A percentile compares a stretch with the other conserved stretches of the same genome.
These are phyloP conservation scores for Merluccius polli DNA, from an alignment of 2,797 vertebrate species.

Conservation along the genomic window DNA sequence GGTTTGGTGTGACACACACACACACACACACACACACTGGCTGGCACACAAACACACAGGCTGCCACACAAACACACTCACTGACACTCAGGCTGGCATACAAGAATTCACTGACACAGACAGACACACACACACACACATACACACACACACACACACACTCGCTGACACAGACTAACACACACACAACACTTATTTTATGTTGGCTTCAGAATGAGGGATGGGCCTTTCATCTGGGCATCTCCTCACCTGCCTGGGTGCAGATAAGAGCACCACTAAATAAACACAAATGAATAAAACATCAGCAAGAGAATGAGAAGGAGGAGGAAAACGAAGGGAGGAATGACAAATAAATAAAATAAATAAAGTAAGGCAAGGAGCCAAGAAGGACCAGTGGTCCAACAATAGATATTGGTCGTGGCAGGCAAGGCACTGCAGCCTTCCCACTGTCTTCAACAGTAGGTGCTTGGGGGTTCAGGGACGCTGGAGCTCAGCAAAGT, in stretches of 20 bases:
- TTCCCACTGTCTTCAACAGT: too few relatives aligned
- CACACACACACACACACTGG: slow-evolving; percentile 1
- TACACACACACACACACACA: slow-evolving; percentile 4
- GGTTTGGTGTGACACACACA: slow-evolving; percentile 34
- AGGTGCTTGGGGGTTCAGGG: too few relatives aligned
- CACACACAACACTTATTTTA: neutral
- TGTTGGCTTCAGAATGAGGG: neutral
- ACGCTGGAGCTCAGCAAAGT: neutral
- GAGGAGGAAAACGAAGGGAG: neutral
- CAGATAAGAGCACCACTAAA: slow-evolving; percentile 32
- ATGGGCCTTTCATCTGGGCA: slow-evolving; percentile 42
- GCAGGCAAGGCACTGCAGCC: neutral
- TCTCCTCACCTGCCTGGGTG: slow-evolving; percentile 40
- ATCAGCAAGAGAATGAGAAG: neutral
- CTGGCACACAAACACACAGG: neutral
- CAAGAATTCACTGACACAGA: neutral
- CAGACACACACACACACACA: slow-evolving; percentile 3
- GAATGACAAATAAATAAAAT: too few relatives aligned
- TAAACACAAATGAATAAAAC: slow-evolving; percentile 5
- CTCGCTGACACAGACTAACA: neutral
- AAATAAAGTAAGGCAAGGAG: neutral
- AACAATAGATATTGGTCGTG: neutral
- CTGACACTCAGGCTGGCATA: neutral
- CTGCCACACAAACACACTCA: neutral
- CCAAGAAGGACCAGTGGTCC: neutral